Base-by-base conservation (phyloP, 2,797 vertebrate genomes). In the Steatocranus sp. region DNA sequence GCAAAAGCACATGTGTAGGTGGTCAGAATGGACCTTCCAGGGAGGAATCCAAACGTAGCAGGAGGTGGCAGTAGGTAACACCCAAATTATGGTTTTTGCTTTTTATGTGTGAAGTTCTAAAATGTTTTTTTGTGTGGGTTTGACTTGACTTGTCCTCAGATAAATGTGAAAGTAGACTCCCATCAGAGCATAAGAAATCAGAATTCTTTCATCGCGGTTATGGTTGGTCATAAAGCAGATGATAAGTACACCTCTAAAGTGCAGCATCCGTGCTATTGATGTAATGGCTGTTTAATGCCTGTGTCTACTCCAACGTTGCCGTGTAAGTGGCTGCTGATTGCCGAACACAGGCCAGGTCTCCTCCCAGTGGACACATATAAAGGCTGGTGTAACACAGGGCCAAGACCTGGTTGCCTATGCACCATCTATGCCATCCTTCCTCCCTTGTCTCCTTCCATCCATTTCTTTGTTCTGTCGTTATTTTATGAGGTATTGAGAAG, bases 271-370 rank as follows among this genome's bases (percentile, higher is more conserved):
- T 92, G 74, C 85, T 90, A 87, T 93, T 93, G 93, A 95, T 94
- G 92, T 95, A 93, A 94, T 94, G 88, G 86, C 83, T 87, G 93
- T 94, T 94, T 94, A 93, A 94, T 94, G 92, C 89, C 86, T 63
- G 50, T 89, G 83, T 90, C 89, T 87, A 84, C 88, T 89, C 81
- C 81, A 73, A 27, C 79, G 87, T 90, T 92, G 90, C 79, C 84
- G 88, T 90, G 82, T 92, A 93, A 95, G 90, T 94, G 92, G 89
- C 87, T 89, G 83, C 86, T 93, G 91, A 94, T 94, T 88, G 82
- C 88, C 32, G 38, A 87, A 88, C 18, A 80, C 63, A 80, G 88
- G 82, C 81, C 77, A 75, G 88, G 92, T 94, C 84, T 91, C 50
- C 79, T 94, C 90, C 93, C 93, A 32, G 56, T 20, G 86, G 93